Evolutionary conservation across 2,797 vertebrate genomes (phyloP), one percentile per base, ranked within the genome.

Genomic region (Cyclura pinguis): DNA sequence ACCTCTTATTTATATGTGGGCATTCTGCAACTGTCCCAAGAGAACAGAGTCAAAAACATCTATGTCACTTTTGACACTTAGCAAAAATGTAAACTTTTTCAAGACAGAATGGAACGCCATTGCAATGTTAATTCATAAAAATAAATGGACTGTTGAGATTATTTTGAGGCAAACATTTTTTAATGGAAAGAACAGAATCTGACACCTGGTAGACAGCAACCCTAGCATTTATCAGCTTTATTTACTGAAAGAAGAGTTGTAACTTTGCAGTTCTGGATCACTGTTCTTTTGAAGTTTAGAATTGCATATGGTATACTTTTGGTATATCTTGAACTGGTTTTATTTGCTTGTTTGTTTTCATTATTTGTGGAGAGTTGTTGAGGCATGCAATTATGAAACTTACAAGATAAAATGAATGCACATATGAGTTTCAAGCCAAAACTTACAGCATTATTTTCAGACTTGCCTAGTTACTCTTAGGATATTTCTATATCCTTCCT

Each of bases 261-360:
- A 32, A 20, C 57, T 81, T 32, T 59, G 35, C 20, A 73, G 4
- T 47, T 67, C n/a, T 29, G 20, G 47, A 57, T 57, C 50, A 57
- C 35, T 38, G 18, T 38, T 22, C 27, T 76, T 89, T 72, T 55
- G 24, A 80, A 13, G 14, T 6, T 52, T 29, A 12, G 64, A 42
- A 50, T 32, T 16, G n/a, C 59, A 42, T 64, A 29, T 64, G 14
- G 57, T 50, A 74, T 47, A n/a, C 7, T 14, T 83, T 47, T 83
- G 32, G 42, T 22, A 84, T 64, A 20, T 1, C 38, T 24, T 29
- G 20, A 83, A 38, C 50, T 83, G 35, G 74, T 42, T n/a, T 27
- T 67, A 78, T 62, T 87, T 77, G 16, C 27, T 80, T 88, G 52
- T 69, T 78, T 87, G 47, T n/a, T 80, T 52, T 80, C 62, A 64